phyloP scores from a whole-genome alignment of 53 echinoderm and acorn worm species.

The Holothuria scabra region DNA sequence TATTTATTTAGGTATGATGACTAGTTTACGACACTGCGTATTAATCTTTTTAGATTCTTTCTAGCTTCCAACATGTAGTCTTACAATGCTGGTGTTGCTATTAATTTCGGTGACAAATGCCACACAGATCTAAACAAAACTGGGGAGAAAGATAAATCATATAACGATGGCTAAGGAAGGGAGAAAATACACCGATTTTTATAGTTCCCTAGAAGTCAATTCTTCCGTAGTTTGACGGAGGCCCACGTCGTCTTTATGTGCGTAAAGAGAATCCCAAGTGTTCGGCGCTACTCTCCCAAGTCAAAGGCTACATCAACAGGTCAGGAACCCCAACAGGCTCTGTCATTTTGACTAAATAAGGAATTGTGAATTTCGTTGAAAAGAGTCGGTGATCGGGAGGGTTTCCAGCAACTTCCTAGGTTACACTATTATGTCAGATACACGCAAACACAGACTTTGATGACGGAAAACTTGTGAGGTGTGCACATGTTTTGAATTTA shows the following conservation, averaged over 20 bases:
- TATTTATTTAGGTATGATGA: conserved; percentile 22
- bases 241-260: neutral
- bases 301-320: conserved; percentile 34
- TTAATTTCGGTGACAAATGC: conserved; percentile 19
- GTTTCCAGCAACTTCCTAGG: no score
- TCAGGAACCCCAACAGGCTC: conserved; percentile 11
- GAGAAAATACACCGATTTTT: neutral
- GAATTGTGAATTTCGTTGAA: neutral
- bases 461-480: no score
- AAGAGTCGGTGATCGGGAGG: no score
- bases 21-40: conserved; percentile 8
- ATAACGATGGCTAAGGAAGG: neutral
- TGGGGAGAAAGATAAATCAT: conserved; percentile 29
- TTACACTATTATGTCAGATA: no score
- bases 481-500: no score
- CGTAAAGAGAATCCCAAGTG: neutral
- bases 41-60: conserved; percentile 1
- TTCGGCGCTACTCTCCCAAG: neutral
- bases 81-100: neutral
- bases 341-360: conserved; percentile 26
- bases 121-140: conserved; percentile 19
- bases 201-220: neutral
- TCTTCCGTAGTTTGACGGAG: neutral
- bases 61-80: neutral
- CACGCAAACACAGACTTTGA: no score